phyloP scores from a whole-genome alignment of 2,113 vertebrate species.

The Chelonoidis abingdonii region DNA sequence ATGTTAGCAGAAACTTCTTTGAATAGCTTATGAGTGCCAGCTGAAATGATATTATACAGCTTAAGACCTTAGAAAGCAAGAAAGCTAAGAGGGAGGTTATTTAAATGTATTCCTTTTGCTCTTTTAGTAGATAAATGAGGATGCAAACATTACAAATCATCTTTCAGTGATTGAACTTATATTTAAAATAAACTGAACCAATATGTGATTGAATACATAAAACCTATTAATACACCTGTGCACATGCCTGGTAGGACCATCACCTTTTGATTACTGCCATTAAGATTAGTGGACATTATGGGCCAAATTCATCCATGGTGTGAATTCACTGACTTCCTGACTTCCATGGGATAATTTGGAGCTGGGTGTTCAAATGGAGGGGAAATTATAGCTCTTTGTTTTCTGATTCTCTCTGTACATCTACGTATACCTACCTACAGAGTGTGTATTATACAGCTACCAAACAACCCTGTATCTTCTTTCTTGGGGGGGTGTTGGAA shows the following conservation, averaged over 20 bases:
- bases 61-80: not conserved
- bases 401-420: not conserved
- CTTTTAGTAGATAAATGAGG: not conserved
- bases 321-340: not conserved
- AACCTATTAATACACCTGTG: not conserved
- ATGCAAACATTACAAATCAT: not conserved
- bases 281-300: not conserved
- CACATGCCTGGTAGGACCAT: not conserved
- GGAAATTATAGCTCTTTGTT: not conserved
- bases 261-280: not conserved
- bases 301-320: not conserved
- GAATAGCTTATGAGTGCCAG: slow-evolving; percentile 46
- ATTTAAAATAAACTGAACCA: not conserved
- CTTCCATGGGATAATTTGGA: not conserved
- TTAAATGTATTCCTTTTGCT: not conserved
- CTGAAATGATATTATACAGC: not conserved
- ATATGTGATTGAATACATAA: not conserved
- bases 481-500: not conserved
- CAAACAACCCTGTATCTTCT: not conserved
- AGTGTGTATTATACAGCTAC: slow-evolving; percentile 42
- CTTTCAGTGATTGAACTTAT: not conserved
- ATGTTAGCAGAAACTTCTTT: slow-evolving; percentile 36
- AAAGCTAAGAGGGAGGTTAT: not conserved
- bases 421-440: not conserved
- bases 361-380: not conserved